Evolutionary conservation across 1,140 invertebrate genomes (phyloP).

Genomic region (Chrysopa pallens): DNA sequence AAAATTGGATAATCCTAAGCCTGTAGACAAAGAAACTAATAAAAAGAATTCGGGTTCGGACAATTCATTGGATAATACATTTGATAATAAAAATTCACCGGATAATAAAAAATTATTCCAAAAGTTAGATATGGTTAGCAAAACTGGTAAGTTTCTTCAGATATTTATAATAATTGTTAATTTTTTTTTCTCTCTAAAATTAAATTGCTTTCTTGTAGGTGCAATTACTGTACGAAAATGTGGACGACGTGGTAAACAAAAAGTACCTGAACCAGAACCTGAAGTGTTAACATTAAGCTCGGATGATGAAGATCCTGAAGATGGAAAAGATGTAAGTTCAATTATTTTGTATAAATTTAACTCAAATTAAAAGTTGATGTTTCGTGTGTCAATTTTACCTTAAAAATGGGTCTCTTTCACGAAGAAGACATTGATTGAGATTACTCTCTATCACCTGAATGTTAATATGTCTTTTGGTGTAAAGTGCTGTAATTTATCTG

Average conservation of each 20-base stretch:
- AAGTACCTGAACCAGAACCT: slow-evolving; percentile 32
- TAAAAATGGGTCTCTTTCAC: too few relatives aligned
- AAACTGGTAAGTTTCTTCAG: neutral
- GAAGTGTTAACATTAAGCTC: slow-evolving; percentile 43
- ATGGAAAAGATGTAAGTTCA: neutral
- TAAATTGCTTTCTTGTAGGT: neutral
- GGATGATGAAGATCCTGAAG: slow-evolving; percentile 34
- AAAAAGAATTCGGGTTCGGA: slow-evolving; percentile 7
- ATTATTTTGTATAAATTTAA: too few relatives aligned
- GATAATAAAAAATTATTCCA: neutral
- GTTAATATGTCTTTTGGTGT: too few relatives aligned
- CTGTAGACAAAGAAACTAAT: slow-evolving; percentile 16
- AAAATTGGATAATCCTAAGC: slow-evolving; percentile 31
- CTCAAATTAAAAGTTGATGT: too few relatives aligned
- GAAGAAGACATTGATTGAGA: too few relatives aligned
- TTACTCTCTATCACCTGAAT: too few relatives aligned
- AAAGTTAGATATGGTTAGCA: too few relatives aligned
- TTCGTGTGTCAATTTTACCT: too few relatives aligned
- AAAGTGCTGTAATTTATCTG: too few relatives aligned
- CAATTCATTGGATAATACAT: neutral
- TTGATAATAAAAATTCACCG: too few relatives aligned
- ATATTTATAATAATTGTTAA: neutral
- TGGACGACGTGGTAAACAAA: slow-evolving; percentile 13
- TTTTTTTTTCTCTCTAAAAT: neutral
- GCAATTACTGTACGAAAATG: too few relatives aligned